phyloP scores from a whole-genome alignment of 2,888 invertebrate genomes.

The Andrena bucephala region DNA sequence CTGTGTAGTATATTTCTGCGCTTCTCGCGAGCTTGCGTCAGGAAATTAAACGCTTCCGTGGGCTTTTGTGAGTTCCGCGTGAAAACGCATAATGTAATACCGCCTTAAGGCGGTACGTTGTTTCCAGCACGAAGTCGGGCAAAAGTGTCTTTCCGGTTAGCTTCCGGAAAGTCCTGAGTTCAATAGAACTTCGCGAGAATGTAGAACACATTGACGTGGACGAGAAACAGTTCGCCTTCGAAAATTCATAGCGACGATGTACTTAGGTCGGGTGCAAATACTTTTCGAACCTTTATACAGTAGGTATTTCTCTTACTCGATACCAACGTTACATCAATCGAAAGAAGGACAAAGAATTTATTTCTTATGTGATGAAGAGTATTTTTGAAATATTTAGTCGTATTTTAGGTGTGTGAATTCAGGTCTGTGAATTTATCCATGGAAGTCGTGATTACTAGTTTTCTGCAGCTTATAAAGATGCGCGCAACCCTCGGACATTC shows the following conservation, averaged over 20 bases:
- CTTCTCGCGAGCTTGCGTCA: slow-evolving; percentile 36
- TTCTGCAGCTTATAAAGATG: neutral
- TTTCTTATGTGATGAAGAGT: too few species aligned
- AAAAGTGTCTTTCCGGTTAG: slow-evolving; percentile 34
- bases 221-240: neutral
- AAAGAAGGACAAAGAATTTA: neutral
- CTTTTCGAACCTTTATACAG: neutral
- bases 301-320: neutral
- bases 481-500: neutral
- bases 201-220: neutral
- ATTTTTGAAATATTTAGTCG: neutral
- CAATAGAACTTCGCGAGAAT: slow-evolving; percentile 20
- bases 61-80: slow-evolving; percentile 70
- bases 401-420: neutral
- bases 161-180: slow-evolving; percentile 21
- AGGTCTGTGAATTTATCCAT: too few species aligned
- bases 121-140: slow-evolving; percentile 40
- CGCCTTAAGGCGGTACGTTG: slow-evolving; percentile 50
- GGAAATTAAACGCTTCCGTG: slow-evolving; percentile 70
- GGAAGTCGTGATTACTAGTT: neutral
- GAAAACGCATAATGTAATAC: slow-evolving; percentile 67
- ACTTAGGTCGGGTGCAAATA: neutral
- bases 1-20: slow-evolving; percentile 27
- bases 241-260: too few species aligned
- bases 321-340: neutral